Base-by-base conservation (phyloP, 2,888 invertebrate species). In the Tuberolachnus salignus region DNA sequence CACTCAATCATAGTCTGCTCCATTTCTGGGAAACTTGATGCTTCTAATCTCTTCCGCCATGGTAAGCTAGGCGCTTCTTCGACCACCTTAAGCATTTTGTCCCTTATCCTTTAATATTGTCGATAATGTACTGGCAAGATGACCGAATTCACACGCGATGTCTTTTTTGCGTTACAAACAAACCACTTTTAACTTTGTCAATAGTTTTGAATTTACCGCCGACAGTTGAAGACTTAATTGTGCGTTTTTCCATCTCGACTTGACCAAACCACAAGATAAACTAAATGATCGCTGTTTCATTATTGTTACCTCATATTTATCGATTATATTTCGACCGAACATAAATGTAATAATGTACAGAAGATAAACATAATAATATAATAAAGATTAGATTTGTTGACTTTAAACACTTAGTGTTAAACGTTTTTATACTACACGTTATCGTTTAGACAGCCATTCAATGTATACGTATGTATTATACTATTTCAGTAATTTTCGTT, bases 11-110 rank as follows among this genome's bases (percentile, higher is more conserved):
- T 49, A 66, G 66, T 26, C 49, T 66, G 49, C 66, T 67, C n/a
- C 26, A 51, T 67, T 67, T 67, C 51, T 67, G 67, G 51, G 67
- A 67, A 67, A 67, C 51, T 69, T 53, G 53, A 69, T 53, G 67
- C 67, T 69, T 69, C 53, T 53, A 69, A 69, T 69, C 51, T 69
- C 19, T 69, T 69, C 14, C 34, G 53, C n/a, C 67, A 34, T 69
- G 53, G 53, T 69, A 53, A 69, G 8, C 53, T 53, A 1, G 34
- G 34, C 10, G 34, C 53, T 69, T 69, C 67, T 53, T 53, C 34
- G 53, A 69, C 67, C 53, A 53, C 67, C 53, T 69, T 69, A 53
- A 69, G 53, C 34, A 53, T 69, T 51, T 69, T 42, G 19, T 53
- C 67, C 53, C 19, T 34, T n/a, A n/a, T n/a, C n/a, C n/a, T n/a